Percentiles rank a stretch among this genome's conserved stretches.
Evolutionary conservation across 2,113 vertebrate species (phyloP).

Genomic region (Carettochelys insculpta): DNA sequence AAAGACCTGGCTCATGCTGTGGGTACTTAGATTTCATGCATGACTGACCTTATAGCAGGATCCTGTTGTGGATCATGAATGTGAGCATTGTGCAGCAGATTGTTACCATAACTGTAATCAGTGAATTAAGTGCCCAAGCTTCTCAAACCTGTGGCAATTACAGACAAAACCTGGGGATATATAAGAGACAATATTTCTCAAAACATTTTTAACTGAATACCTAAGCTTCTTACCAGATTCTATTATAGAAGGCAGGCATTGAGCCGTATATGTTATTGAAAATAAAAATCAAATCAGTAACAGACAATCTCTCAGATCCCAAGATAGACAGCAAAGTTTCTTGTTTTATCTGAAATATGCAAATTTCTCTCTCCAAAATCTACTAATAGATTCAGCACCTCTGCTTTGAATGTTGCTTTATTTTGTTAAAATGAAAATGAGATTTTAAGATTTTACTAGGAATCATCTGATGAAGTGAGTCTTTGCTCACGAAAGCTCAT

Average conservation of each 20-base stretch:
- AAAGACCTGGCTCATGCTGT: slow-evolving; percentile 32
- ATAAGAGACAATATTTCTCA: background rate
- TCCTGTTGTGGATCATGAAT: background rate
- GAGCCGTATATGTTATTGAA: background rate
- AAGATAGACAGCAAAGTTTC: background rate
- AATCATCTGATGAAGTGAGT: too few relatives aligned
- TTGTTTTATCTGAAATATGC: background rate
- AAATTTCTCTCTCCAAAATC: background rate
- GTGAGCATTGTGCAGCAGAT: background rate
- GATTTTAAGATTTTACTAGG: background rate
- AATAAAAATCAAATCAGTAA: background rate
- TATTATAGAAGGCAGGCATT: background rate
- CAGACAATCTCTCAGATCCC: background rate
- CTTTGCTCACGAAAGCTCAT: too few relatives aligned
- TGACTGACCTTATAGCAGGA: slow-evolving; percentile 22
- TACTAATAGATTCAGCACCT: background rate
- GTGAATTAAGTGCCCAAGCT: background rate
- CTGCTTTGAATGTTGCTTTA: background rate
- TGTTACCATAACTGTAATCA: background rate
- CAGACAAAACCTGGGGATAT: background rate
- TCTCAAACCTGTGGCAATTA: background rate
- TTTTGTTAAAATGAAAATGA: background rate
- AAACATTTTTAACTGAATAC: background rate
- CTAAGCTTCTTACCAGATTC: background rate
- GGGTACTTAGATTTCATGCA: slow-evolving; percentile 16